A percentile compares a stretch with the other conserved stretches of the same genome.
Evolutionary conservation across 2,888 invertebrate species (phyloP).

Genomic region (Thera obeliscata): DNA sequence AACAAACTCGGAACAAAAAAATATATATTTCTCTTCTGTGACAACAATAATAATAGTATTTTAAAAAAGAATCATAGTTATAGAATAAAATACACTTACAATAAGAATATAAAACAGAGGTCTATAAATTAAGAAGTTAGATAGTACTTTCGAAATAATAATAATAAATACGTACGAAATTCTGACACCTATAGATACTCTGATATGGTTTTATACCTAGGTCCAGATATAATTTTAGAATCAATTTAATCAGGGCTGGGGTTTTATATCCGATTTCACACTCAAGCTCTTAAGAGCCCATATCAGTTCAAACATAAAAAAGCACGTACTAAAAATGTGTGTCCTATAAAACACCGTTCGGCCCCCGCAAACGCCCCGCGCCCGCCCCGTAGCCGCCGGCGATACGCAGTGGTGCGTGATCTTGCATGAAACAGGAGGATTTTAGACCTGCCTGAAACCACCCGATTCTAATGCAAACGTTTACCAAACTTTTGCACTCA

Average conservation of each 20-base stretch:
- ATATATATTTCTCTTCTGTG: no score
- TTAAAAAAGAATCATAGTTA: no score
- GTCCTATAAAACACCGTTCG: constrained; percentile 61
- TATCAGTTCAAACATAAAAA: constrained; percentile 56
- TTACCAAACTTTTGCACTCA: constrained; percentile 67
- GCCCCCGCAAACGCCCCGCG: constrained; percentile 23
- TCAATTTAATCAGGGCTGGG: background rate
- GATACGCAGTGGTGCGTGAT: constrained; percentile 73
- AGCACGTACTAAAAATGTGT: constrained; percentile 58
- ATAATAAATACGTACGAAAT: no score
- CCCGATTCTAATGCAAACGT: constrained; percentile 72
- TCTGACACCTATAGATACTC: no score
- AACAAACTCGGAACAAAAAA: no score
- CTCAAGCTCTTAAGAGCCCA: constrained; percentile 27
- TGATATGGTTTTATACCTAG: no score
- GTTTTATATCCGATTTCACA: constrained; percentile 6
- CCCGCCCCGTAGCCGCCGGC: constrained; percentile 47
- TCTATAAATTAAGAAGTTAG: no score
- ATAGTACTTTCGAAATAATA: no score
- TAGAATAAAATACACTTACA: no score
- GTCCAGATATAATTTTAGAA: no score
- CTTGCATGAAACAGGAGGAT: constrained; percentile 71
- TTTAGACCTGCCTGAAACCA: constrained; percentile 62
- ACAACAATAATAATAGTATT: no score
- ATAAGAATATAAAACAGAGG: no score